Evolutionary conservation across 2,888 invertebrate species (phyloP).

Genomic region (Aproaerema taeniolella): DNA sequence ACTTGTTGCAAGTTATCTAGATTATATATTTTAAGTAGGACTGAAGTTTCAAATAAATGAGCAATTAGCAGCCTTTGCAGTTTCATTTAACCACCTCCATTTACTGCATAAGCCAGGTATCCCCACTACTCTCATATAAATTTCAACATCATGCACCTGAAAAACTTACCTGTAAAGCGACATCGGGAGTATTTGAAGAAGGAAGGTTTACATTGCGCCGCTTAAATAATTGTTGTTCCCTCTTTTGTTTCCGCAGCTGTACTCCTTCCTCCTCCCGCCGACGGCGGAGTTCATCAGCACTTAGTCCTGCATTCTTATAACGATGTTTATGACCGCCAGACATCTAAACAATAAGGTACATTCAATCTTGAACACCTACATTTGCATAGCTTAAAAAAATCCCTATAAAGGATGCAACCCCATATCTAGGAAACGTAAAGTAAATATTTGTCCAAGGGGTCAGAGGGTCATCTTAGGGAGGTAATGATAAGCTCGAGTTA

Average conservation of each 20-base stretch:
- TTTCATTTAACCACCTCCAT: not conserved
- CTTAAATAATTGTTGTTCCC: slow-evolving; percentile 96
- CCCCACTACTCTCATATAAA: too few relatives aligned
- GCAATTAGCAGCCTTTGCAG: too few relatives aligned
- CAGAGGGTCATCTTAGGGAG: too few relatives aligned
- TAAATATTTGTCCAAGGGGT: too few relatives aligned
- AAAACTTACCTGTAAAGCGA: slow-evolving; percentile 48
- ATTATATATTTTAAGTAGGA: too few relatives aligned
- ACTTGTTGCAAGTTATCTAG: too few relatives aligned
- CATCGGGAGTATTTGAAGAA: slow-evolving; percentile 54
- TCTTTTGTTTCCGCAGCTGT: slow-evolving; percentile 95
- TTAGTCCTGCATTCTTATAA: slow-evolving; percentile 95
- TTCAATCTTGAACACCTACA: not conserved
- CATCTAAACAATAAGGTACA: slow-evolving; percentile 85
- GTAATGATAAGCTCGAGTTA: too few relatives aligned
- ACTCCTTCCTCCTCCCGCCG: slow-evolving; percentile 97
- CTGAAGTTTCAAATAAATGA: too few relatives aligned
- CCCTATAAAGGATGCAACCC: not conserved
- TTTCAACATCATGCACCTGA: not conserved
- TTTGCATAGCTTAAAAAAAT: not conserved
- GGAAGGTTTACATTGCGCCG: slow-evolving; percentile 87
- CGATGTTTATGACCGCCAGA: slow-evolving; percentile 92
- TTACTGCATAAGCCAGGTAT: not conserved
- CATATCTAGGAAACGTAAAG: not conserved
- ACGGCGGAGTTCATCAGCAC: slow-evolving; percentile 93